A percentile compares a stretch with the other conserved stretches of the same genome.
These are phyloP conservation scores for Lophotriccus pileatus DNA, from an alignment of 2,797 vertebrate species.

Conservation along the genomic window DNA sequence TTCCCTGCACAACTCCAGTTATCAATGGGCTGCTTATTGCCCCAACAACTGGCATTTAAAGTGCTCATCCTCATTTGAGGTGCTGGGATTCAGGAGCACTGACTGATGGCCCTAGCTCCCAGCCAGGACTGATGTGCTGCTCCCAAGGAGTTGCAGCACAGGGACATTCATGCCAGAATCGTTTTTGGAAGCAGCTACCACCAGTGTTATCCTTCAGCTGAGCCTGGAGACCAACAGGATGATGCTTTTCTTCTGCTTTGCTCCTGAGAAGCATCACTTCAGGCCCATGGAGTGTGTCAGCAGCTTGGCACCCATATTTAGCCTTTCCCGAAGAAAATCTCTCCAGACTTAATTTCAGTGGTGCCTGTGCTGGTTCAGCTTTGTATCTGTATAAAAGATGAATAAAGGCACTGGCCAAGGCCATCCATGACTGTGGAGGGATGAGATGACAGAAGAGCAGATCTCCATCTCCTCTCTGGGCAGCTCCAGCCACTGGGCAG, in stretches of 20 bases:
- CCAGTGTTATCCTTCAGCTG: not conserved
- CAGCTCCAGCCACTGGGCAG: not conserved
- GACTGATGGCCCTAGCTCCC: not conserved
- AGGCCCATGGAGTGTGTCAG: not conserved
- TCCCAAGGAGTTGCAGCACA: not conserved
- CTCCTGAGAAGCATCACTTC: not conserved
- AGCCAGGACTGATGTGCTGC: not conserved
- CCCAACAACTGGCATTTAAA: not conserved
- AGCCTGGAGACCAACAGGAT: not conserved
- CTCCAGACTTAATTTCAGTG: not conserved
- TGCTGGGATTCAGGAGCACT: not conserved
- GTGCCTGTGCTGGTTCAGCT: not conserved
- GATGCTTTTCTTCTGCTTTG: not conserved
- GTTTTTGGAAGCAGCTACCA: not conserved
- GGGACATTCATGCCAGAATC: not conserved
- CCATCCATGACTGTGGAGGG: not conserved
- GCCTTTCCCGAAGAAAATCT: not conserved
- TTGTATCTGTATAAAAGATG: not conserved
- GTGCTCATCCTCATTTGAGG: not conserved
- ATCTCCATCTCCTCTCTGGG: not conserved
- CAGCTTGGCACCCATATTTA: not conserved
- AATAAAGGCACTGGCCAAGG: not conserved
- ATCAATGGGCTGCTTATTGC: accelerated
- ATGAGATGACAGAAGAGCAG: not conserved
- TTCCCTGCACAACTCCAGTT: not conserved